Conservation (phyloP, 2,888 invertebrate species). For the Aphidius colemani region DNA sequence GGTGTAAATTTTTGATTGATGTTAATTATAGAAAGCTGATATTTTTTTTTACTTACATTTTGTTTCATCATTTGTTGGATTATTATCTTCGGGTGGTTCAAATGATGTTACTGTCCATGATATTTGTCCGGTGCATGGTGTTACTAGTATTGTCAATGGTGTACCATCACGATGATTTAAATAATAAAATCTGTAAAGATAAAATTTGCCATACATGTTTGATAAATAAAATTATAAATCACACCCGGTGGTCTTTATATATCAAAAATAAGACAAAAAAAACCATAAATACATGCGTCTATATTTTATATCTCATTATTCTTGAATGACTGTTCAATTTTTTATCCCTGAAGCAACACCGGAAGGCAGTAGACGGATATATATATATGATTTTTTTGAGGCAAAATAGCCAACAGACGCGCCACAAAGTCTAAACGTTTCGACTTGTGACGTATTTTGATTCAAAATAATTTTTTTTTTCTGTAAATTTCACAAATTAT, state of each 20-base stretch:
- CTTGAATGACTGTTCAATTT: not conserved
- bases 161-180: constrained; percentile 55
- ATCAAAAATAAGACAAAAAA: not conserved
- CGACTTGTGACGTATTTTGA: constrained; percentile 1
- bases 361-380: constrained; percentile 11
- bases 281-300: not conserved
- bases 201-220: not conserved
- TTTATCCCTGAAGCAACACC: not conserved
- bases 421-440: constrained; percentile 21
- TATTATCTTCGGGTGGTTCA: constrained; percentile 52
- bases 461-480: constrained; percentile 4
- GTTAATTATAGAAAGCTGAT: constrained; percentile 31
- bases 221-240: not conserved
- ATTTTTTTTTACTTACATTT: constrained; percentile 40
- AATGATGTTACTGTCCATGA: constrained; percentile 57
- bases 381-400: constrained; percentile 17
- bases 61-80: constrained; percentile 48
- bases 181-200: constrained; percentile 56
- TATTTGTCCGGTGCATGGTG: constrained; percentile 56
- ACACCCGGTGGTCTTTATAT: not conserved
- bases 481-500: not conserved
- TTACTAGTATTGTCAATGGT: constrained; percentile 55
- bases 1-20: not conserved
- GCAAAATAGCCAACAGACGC: constrained; percentile 31
- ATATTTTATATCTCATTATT: constrained; percentile 7